A percentile compares a stretch with the other conserved stretches of the same genome.
Conservation (phyloP, 2,797 vertebrate species). For the Rhinichthys osculus region DNA sequence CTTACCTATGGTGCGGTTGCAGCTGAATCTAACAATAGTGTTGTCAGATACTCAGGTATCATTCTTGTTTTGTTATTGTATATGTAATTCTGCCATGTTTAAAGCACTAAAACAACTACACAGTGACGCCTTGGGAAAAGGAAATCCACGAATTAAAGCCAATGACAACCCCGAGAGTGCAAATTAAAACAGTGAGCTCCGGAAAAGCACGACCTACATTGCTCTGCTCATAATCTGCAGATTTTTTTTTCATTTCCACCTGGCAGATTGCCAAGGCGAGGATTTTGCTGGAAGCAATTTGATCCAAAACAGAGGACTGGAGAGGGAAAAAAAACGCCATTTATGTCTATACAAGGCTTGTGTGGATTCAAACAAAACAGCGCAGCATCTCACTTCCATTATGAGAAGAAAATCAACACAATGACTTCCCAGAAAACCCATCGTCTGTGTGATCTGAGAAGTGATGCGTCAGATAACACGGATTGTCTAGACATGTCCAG, state of each 20-base stretch:
- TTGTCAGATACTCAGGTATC: neutral
- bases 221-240: conserved; percentile 69
- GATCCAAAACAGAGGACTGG: conserved; percentile 58
- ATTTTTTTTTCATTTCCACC: conserved; percentile 73
- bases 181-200: conserved; percentile 64
- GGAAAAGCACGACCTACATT: conserved; percentile 70
- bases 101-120: conserved; percentile 44
- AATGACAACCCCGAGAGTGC: conserved; percentile 48
- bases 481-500: conserved; percentile 28
- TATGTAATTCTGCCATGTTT: conserved; percentile 20
- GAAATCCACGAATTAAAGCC: conserved; percentile 44
- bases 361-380: conserved; percentile 8
- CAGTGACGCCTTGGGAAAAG: conserved; percentile 10
- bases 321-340: conserved; percentile 34
- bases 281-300: conserved; percentile 72
- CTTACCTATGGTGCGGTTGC: neutral
- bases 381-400: neutral
- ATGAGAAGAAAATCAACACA: conserved; percentile 3
- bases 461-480: conserved; percentile 30
- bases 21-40: conserved; percentile 7
- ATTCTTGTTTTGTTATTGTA: neutral
- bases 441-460: conserved; percentile 35
- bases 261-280: conserved; percentile 71
- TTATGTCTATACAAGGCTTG: conserved; percentile 5
- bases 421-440: conserved; percentile 30